These are phyloP conservation scores for Eolophus roseicapilla DNA, from an alignment of 2,113 vertebrate species.

Conservation along the genomic window DNA sequence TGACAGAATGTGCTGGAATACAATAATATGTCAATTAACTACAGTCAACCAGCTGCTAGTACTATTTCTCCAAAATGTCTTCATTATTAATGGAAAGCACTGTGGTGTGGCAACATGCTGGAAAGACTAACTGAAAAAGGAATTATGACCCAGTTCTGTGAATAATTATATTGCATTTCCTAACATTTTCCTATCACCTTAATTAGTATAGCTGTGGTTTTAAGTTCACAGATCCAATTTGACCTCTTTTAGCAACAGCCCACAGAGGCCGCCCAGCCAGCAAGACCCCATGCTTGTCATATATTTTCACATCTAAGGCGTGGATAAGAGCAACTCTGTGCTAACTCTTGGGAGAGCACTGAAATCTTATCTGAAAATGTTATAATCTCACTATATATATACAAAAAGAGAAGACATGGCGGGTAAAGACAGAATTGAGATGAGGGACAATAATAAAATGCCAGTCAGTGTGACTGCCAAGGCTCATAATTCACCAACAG, in stretches of 20 bases:
- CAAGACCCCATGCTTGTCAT: background rate
- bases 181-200: background rate
- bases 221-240: conserved; percentile 46
- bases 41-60: conserved; percentile 65
- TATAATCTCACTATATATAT: background rate
- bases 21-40: conserved; percentile 69
- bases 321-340: background rate
- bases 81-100: conserved; percentile 69
- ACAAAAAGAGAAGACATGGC: background rate
- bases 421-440: background rate
- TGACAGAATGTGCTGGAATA: conserved; percentile 69
- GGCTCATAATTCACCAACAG: background rate
- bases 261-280: conserved; percentile 15
- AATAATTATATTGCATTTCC: conserved; percentile 34
- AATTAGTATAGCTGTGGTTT: conserved; percentile 25
- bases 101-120: conserved; percentile 8
- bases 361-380: background rate
- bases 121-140: conserved; percentile 51
- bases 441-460: background rate
- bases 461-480: background rate
- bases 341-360: background rate
- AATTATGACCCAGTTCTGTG: conserved; percentile 45
- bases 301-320: background rate
- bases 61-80: conserved; percentile 59
- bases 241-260: conserved; percentile 29